Evolutionary conservation across 1,140 invertebrate genomes (phyloP).

Genomic region (Frieseomelitta varia): DNA sequence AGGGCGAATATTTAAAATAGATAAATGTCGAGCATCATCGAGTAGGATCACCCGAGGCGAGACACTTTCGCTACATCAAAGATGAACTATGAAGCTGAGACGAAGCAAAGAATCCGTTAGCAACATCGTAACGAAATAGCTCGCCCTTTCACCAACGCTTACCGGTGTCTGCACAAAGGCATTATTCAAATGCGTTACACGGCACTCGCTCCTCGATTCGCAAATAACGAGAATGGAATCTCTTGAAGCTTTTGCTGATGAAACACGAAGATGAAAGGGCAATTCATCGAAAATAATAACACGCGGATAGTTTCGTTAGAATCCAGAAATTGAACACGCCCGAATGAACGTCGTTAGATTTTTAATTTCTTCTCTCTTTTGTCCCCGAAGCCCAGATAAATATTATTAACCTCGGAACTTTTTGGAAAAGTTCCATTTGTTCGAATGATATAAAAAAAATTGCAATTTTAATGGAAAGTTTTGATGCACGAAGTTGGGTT

Average conservation of each 20-base stretch:
- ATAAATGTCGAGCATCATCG: not conserved
- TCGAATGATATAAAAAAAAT: not conserved
- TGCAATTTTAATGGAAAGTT: not conserved
- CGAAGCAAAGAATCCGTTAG: slow-evolving; percentile 25
- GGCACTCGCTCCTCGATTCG: not conserved
- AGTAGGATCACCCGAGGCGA: not conserved
- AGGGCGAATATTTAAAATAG: not conserved
- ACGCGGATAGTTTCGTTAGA: not conserved
- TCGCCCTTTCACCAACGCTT: slow-evolving; percentile 15
- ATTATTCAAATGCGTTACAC: slow-evolving; percentile 23
- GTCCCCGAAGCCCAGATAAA: not conserved
- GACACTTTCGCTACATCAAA: not conserved
- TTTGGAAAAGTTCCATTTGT: not conserved
- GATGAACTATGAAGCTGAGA: slow-evolving; percentile 24
- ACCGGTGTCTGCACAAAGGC: not conserved
- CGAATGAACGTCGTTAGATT: not conserved
- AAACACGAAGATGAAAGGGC: not conserved
- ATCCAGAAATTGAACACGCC: not conserved
- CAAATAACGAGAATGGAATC: not conserved
- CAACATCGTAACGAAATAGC: slow-evolving; percentile 30
- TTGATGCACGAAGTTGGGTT: not conserved
- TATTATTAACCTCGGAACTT: not conserved
- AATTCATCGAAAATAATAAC: not conserved
- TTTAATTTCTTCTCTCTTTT: not conserved
- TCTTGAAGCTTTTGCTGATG: not conserved